These are phyloP conservation scores for Melanocharis versteri DNA, from an alignment of 2,113 vertebrate genomes.

Conservation along the genomic window DNA sequence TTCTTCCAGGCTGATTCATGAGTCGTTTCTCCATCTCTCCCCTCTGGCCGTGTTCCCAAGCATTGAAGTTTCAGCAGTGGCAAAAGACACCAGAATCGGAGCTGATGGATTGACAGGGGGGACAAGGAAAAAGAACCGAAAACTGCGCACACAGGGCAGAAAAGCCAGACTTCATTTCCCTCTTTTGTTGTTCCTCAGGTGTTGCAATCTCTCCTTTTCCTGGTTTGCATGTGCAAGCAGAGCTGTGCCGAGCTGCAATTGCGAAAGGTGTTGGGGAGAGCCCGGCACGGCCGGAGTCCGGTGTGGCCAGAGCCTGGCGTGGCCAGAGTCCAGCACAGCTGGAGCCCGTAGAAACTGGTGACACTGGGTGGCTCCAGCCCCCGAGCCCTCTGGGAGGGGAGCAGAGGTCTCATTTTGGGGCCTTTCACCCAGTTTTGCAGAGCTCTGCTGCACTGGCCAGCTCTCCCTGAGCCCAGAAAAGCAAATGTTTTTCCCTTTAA, in stretches of 20 bases:
- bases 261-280: neutral
- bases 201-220: constrained; percentile 37
- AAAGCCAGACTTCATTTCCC: constrained; percentile 15
- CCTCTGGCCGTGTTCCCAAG: neutral
- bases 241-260: neutral
- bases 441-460: accelerated
- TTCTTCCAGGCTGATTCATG: constrained; percentile 43
- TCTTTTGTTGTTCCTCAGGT: constrained; percentile 19
- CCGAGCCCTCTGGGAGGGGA: neutral
- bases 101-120: neutral
- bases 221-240: constrained; percentile 46
- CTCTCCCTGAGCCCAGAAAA: neutral
- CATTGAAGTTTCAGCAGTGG: neutral
- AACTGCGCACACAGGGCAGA: neutral
- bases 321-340: neutral
- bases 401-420: neutral
- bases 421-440: neutral
- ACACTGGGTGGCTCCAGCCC: neutral
- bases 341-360: accelerated
- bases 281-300: accelerated
- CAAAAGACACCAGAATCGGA: neutral
- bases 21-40: neutral
- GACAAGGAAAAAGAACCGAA: neutral
- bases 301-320: neutral
- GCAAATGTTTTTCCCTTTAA: neutral